Evolutionary conservation across 1,140 invertebrate species (phyloP).

Genomic region (Olivierus martensii): DNA sequence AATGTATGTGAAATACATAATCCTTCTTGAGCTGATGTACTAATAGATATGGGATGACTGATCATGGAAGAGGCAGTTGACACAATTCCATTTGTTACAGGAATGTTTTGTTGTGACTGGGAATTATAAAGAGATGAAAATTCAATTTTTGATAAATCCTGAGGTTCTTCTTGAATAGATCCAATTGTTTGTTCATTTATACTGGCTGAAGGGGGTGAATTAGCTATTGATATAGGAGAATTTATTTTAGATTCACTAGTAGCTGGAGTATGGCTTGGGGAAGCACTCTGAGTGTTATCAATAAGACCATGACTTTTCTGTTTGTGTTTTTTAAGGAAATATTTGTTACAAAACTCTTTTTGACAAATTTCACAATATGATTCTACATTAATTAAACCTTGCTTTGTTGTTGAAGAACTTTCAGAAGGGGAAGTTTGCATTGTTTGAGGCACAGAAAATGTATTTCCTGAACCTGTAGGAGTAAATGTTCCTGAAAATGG

Average conservation of each 20-base stretch:
- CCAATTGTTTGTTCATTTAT: background rate
- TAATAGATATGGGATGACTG: too few relatives aligned
- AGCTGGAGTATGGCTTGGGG: constrained; percentile 9
- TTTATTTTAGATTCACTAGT: constrained; percentile 11
- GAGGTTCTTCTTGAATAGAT: constrained; percentile 4
- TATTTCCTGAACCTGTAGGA: constrained; percentile 1
- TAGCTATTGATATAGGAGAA: constrained; percentile 15
- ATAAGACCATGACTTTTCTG: constrained; percentile 81
- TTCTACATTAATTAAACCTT: constrained; percentile 22
- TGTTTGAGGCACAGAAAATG: constrained; percentile 9
- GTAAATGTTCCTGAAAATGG: constrained; percentile 9
- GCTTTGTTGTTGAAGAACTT: background rate
- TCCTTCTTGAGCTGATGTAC: too few relatives aligned
- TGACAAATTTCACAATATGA: constrained; percentile 71
- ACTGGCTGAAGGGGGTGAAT: background rate
- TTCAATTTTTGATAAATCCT: constrained; percentile 12
- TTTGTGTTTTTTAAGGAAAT: constrained; percentile 95
- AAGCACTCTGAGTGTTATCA: constrained; percentile 10
- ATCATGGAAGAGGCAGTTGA: constrained; percentile 1
- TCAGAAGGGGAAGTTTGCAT: constrained; percentile 7
- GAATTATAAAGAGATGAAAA: constrained; percentile 12
- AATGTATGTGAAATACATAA: too few relatives aligned
- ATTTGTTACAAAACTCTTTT: constrained; percentile 99
- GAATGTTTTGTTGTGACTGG: constrained; percentile 1
- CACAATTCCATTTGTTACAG: background rate